phyloP scores from a whole-genome alignment of 30 jellyfish, hydroid and myxozoan genomes.

The Cassiopea xamachana region DNA sequence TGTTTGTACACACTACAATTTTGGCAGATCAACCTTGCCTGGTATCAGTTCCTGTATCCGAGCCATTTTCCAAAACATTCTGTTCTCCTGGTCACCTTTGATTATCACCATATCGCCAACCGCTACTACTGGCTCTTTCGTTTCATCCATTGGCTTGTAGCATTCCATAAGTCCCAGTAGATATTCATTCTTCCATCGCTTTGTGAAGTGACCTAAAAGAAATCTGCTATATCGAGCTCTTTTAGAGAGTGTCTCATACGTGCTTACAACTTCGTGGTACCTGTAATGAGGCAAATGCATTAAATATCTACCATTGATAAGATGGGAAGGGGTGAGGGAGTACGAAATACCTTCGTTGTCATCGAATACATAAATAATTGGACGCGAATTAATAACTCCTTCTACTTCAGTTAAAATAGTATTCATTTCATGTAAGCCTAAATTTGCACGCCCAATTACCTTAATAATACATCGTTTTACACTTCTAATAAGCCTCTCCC shows the following conservation, averaged over 20 bases:
- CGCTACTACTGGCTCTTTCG: constrained; percentile 62
- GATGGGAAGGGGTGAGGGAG: constrained; percentile 68
- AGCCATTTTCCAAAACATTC: constrained; percentile 67
- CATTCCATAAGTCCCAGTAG: constrained; percentile 68
- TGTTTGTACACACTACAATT: constrained; percentile 26
- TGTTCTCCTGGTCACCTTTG: constrained; percentile 59
- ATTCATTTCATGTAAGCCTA: constrained; percentile 22
- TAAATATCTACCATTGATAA: constrained; percentile 66
- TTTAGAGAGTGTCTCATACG: constrained; percentile 62
- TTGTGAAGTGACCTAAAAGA: constrained; percentile 62
- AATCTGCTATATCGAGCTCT: constrained; percentile 36
- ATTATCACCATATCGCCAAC: constrained; percentile 73
- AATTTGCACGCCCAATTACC: constrained; percentile 55
- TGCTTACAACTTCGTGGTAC: constrained; percentile 49
- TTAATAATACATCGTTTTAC: constrained; percentile 35
- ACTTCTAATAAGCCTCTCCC: constrained; percentile 52
- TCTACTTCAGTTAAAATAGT: constrained; percentile 52
- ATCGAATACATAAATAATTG: constrained; percentile 39
- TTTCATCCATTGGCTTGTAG: constrained; percentile 49
- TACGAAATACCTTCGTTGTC: constrained; percentile 63
- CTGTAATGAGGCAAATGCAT: constrained; percentile 63
- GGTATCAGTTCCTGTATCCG: constrained; percentile 48
- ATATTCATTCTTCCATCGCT: constrained; percentile 59
- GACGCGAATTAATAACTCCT: constrained; percentile 48
- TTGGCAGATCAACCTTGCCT: constrained; percentile 69